These are phyloP conservation scores for Malurus melanocephalus DNA, from an alignment of 2,113 vertebrate species.

Conservation along the genomic window DNA sequence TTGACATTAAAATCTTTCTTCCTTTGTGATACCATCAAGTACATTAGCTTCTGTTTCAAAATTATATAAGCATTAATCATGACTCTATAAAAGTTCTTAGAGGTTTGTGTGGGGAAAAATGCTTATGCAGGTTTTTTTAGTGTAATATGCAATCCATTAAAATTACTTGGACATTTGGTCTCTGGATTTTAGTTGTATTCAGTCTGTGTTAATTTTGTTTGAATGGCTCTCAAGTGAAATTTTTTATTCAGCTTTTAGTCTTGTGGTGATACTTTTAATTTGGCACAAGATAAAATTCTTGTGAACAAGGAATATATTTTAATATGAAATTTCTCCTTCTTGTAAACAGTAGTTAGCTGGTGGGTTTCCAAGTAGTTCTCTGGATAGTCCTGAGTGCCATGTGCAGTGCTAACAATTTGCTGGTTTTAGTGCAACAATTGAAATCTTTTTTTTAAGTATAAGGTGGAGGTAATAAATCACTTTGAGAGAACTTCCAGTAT, in stretches of 20 bases:
- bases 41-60: not conserved
- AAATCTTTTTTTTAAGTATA: not conserved
- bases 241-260: not conserved
- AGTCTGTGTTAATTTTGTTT: not conserved
- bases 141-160: not conserved
- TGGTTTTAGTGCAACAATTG: not conserved
- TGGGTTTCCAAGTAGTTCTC: not conserved
- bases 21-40: not conserved
- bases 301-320: not conserved
- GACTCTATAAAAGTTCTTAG: not conserved
- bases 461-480: not conserved
- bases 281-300: not conserved
- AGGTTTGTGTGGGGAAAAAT: not conserved
- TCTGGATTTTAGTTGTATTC: not conserved
- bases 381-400: not conserved
- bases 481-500: not conserved
- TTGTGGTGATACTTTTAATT: not conserved
- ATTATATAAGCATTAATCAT: not conserved
- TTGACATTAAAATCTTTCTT: not conserved
- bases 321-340: not conserved
- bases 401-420: not conserved
- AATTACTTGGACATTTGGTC: not conserved
- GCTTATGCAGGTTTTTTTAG: not conserved
- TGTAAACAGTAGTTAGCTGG: not conserved
- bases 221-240: not conserved